Base-by-base conservation (phyloP, 2,113 vertebrate species). In the Trematomus loennbergii region DNA sequence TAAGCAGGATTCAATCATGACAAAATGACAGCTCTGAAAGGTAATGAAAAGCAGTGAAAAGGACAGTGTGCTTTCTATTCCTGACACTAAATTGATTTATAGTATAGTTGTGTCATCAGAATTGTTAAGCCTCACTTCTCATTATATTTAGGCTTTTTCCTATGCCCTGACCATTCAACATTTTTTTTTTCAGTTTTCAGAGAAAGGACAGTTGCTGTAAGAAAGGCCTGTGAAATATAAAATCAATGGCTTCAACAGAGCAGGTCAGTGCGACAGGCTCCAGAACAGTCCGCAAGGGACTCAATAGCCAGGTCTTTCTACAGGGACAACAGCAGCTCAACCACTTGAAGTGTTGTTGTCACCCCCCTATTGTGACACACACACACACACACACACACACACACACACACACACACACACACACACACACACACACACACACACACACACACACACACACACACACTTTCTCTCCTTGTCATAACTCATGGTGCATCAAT, bases 401-500 rank as follows among this genome's bases (percentile, higher is more conserved):
- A 5, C 33, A 36, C 33, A 36, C 33, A 33, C 33, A 33, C 36
- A 36, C 36, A 36, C 36, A 36, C 36, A 36, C 36, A 36, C 33
- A 36, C 33, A 36, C 33, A 36, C 33, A 36, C 33, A 36, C 33
- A 36, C 33, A 36, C 33, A 36, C 33, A 36, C 33, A 36, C 33
- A 36, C 6, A 36, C 33, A 54, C 72, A 59, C 66, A 45, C 79
- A 72, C 68, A 45, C 29, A 70, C 59, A 29, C 55, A 53, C 58
- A 59, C 73, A 63, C 36, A 63, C 69, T 72, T 72, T 82, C 61
- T 71, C 50, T 71, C 29, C 52, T n/a, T 55, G 53, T 65, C 60
- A 63, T 77, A 85, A 81, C 57, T 87, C 76, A 61, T n/a, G 29
- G 61, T 45, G 64, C 75, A 66, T 92, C 75, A 85, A 13, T 78